These are phyloP conservation scores for Aquatica leii DNA, from an alignment of 2,888 invertebrate species.

Conservation along the genomic window DNA sequence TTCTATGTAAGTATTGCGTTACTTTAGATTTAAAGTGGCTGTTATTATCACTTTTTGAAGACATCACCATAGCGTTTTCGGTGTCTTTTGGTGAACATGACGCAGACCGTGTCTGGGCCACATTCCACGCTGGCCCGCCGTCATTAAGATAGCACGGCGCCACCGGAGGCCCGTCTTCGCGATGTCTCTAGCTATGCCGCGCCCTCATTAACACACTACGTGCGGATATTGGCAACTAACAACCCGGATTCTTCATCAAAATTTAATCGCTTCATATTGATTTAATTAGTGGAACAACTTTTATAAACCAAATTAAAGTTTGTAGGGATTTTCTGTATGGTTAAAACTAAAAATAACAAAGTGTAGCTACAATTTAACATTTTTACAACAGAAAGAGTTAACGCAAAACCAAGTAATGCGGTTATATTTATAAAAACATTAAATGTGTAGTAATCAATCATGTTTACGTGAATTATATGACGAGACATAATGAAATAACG, in stretches of 20 bases:
- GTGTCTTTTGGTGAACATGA: constrained; percentile 33
- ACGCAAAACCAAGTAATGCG: no score
- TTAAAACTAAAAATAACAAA: no score
- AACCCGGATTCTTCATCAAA: constrained; percentile 25
- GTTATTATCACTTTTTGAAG: constrained; percentile 30
- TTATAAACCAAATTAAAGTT: no score
- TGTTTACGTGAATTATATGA: no score
- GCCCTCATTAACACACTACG: constrained; percentile 37
- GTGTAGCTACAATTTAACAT: no score
- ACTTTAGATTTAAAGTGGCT: constrained; percentile 12
- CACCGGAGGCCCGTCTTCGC: constrained; percentile 42
- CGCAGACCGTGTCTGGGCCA: constrained; percentile 38
- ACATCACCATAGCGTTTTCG: constrained; percentile 31
- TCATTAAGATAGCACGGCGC: constrained; percentile 55
- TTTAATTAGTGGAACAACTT: no score
- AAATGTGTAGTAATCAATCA: no score
- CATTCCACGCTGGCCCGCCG: constrained; percentile 44
- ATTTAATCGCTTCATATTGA: constrained; percentile 20
- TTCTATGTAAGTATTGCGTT: constrained; percentile 5
- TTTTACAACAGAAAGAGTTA: no score
- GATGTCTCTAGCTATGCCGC: constrained; percentile 34
- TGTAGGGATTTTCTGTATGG: no score
- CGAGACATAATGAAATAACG: no score
- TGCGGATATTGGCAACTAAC: constrained; percentile 37
- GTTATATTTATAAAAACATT: no score